Conservation (phyloP, 2,797 vertebrate genomes). For the Enteromius fasciolatus region DNA sequence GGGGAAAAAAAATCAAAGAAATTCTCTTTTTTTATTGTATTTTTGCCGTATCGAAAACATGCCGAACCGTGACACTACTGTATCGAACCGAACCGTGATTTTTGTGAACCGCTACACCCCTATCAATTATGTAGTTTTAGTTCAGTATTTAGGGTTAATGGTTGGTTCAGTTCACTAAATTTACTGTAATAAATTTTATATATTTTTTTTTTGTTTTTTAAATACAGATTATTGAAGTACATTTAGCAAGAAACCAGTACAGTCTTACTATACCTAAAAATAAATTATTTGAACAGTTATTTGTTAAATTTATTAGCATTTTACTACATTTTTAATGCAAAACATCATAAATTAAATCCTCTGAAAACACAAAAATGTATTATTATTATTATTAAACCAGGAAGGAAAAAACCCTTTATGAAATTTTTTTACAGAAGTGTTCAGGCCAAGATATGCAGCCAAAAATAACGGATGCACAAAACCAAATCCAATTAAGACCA, state of each 20-base stretch:
- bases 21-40: no score
- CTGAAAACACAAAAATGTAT: no score
- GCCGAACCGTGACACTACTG: no score
- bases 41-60: no score
- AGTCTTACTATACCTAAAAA: background rate
- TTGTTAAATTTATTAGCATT: background rate
- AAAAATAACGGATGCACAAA: background rate
- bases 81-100: no score
- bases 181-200: background rate
- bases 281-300: background rate
- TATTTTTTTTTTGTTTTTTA: background rate
- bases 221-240: background rate
- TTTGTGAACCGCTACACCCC: no score
- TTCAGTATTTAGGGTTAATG: background rate
- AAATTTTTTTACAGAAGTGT: no score
- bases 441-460: no score
- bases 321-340: background rate
- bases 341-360: background rate
- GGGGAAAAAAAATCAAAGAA: no score
- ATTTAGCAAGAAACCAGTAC: background rate
- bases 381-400: no score
- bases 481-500: background rate
- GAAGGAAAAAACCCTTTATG: no score
- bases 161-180: background rate
- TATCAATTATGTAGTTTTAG: background rate